Evolutionary conservation across 2,888 invertebrate species (phyloP), one percentile per base, ranked within the genome.

Genomic region (Tetramorium bicarinatum): DNA sequence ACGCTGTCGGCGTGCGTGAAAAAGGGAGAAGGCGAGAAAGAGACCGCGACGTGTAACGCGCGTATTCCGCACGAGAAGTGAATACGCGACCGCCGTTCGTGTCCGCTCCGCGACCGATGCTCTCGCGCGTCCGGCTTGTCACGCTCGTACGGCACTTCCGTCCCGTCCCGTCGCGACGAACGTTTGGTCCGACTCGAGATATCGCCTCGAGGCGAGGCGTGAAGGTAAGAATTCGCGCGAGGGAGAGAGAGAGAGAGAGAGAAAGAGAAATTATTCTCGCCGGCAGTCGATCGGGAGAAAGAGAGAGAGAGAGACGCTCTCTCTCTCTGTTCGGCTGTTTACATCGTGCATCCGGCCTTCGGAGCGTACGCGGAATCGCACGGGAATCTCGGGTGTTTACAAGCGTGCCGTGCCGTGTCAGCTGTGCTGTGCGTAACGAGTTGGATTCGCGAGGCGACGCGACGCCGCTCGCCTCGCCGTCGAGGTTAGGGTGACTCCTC

Each of bases 91-190:
- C 85, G 81, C 56, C 72, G 79, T 79, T 72, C 69, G 59, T 59
- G 44, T 54, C 56, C 74, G 52, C 13, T 41, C 18, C 66, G 47
- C 59, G 66, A 77, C 41, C 41, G 38, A 67, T 83, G 80, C 83
- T 85, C 81, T 87, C 79, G 85, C 69, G 79, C 77, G 84, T 82
- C 18, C 54, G 8, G 91, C 92, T 93, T 92, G 93, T 93, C 93
- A 91, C 91, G 88, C 44, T 67, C 21, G 34, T 34, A 88, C 89
- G 89, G 89, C 74, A 93, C 92, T 93, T 93, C 93, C 93, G 93
- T 92, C 25, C 92, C 92, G 69, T 87, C 88, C 87, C 87, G 64
- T n/a, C n/a, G 41, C 82, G 83, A 82, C 77, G 29, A 34, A 79
- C 87, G 49, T 62, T 74, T 49, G 75, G 82, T 86, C 84, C 18